Base-by-base conservation (phyloP, 2,888 invertebrate species). In the Limenitis camilla region DNA sequence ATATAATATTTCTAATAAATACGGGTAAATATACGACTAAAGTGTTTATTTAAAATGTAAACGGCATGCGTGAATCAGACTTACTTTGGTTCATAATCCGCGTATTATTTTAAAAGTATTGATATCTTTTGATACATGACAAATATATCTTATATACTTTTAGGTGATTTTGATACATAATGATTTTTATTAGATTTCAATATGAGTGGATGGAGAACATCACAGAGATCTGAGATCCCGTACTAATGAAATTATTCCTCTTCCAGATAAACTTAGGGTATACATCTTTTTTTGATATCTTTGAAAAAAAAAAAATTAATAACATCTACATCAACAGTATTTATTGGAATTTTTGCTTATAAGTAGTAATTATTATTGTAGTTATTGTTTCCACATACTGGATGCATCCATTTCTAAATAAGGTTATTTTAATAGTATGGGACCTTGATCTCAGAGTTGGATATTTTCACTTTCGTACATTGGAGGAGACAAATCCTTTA, bases 1-100 rank as follows among this genome's bases (percentile, higher is more conserved):
- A 68, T 79, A 77, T 81, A 76, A 77, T 74, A 76, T 74, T 71
- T 72, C 66, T 74, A 74, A 77, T 76, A 66, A 59, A 58, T 56
- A 56, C 55, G 57, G 56, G 61, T 63, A 63, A 64, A 62, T 61
- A 54, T 62, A 50, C 56, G 56, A 53, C 48, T 59, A 61, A 64
- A 61, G 33, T 49, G 46, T 65, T 63, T 56, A 52, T 47, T 64
- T 62, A 52, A 56, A 53, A 45, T 57, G 50, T 41, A 49, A 55
- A 48, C 40, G 53, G 40, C 47, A 51, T 45, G 55, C 51, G 51
- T 54, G 49, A 53, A 60, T 47, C 49, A 46, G 49, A 55, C 49
- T 52, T 53, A 55, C 61, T 63, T 63, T 63, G 60, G 62, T 63
- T 63, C 59, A 52, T 28, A 51, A 53, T 50, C 53, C 49, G 43